A percentile compares a stretch with the other conserved stretches of the same genome.
Evolutionary conservation across 2,113 vertebrate species (phyloP).

Genomic region (Steatornis caripensis): DNA sequence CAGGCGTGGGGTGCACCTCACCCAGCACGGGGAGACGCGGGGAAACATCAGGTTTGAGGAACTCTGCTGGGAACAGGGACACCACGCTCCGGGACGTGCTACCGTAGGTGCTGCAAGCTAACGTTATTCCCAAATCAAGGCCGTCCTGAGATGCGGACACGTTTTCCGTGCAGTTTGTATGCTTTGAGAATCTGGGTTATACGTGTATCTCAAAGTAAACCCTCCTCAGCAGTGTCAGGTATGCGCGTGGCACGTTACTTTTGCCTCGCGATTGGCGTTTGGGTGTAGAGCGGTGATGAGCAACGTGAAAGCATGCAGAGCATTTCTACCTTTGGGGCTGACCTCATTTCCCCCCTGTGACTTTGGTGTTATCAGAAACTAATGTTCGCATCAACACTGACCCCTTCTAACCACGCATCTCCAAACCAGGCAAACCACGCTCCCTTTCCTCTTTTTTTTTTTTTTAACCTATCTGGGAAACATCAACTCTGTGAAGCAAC

Average conservation of each 20-base stretch:
- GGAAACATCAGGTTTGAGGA: accelerated
- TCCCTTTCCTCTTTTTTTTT: not conserved
- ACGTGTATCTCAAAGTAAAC: not conserved
- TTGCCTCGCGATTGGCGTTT: not conserved
- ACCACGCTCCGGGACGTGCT: not conserved
- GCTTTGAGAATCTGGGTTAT: not conserved
- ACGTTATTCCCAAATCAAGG: not conserved
- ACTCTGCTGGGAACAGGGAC: not conserved
- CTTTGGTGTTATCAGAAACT: not conserved
- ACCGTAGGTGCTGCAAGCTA: not conserved
- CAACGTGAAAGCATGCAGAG: accelerated
- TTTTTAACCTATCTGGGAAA: not conserved
- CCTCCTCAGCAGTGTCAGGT: not conserved
- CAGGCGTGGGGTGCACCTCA: not conserved
- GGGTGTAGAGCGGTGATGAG: not conserved
- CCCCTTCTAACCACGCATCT: not conserved
- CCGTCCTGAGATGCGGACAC: accelerated
- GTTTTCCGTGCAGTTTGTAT: not conserved
- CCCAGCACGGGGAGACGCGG: not conserved
- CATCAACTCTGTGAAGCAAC: not conserved
- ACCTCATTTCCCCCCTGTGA: not conserved
- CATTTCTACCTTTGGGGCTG: not conserved
- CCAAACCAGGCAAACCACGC: not conserved
- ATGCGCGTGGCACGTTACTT: not conserved
- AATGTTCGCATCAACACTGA: accelerated